Evolutionary conservation across 2,888 invertebrate genomes (phyloP).

Genomic region (Tortrix viridana): DNA sequence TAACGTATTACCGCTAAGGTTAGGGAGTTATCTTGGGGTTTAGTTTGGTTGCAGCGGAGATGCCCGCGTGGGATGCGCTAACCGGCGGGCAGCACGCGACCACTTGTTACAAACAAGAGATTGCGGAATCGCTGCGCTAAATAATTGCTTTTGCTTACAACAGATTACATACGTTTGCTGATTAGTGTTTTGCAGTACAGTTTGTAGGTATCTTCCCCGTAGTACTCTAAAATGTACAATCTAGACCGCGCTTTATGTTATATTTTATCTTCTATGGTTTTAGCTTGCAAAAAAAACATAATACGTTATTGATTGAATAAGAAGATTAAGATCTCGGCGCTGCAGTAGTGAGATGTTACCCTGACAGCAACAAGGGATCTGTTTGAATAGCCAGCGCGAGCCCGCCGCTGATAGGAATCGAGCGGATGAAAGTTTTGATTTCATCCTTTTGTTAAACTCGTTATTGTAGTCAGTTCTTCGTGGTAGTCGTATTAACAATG

Average conservation of each 20-base stretch:
- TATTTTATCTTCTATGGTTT: no score
- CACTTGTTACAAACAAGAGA: slow-evolving; percentile 43
- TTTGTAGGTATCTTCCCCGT: neutral
- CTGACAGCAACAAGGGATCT: slow-evolving; percentile 49
- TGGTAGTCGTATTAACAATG: slow-evolving; percentile 6
- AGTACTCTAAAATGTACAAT: no score
- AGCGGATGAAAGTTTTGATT: slow-evolving; percentile 55
- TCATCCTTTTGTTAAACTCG: slow-evolving; percentile 48
- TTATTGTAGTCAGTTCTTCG: slow-evolving; percentile 31
- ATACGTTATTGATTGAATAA: slow-evolving; percentile 44
- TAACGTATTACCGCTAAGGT: slow-evolving; percentile 20
- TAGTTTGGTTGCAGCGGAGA: slow-evolving; percentile 22
- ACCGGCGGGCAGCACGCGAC: slow-evolving; percentile 40
- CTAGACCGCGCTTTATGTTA: no score
- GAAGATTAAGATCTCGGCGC: slow-evolving; percentile 44
- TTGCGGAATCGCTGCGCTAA: slow-evolving; percentile 23
- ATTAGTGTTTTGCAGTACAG: slow-evolving; percentile 7
- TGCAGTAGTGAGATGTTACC: slow-evolving; percentile 48
- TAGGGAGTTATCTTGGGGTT: slow-evolving; percentile 31
- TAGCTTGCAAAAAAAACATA: neutral
- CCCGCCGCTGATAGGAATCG: slow-evolving; percentile 56
- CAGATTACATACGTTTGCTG: slow-evolving; percentile 12
- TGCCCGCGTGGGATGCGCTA: slow-evolving; percentile 15
- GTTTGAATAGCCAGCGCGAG: slow-evolving; percentile 53
- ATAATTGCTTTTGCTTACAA: slow-evolving; percentile 16